phyloP scores from a whole-genome alignment of 37 sponge, comb jelly and placozoan species.

The Geodia barretti region DNA sequence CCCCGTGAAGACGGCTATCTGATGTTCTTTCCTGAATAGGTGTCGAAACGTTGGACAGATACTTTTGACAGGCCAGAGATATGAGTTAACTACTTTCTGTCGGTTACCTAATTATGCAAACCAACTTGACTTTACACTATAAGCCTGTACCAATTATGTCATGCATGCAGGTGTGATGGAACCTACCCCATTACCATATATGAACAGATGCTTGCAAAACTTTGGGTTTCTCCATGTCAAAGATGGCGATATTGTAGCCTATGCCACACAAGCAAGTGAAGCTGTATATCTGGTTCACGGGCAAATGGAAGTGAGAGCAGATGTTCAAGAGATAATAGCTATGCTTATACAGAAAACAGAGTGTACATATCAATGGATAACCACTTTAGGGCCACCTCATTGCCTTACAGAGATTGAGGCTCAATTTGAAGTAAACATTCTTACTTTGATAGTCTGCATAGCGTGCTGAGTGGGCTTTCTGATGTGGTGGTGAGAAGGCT shows the following conservation, averaged over 20 bases:
- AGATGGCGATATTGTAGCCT: slow-evolving; percentile 30
- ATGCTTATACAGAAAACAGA: slow-evolving; percentile 1
- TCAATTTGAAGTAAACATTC: slow-evolving; percentile 62
- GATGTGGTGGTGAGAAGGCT: slow-evolving; percentile 18
- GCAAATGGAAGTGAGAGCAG: not conserved
- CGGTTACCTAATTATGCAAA: too few species aligned
- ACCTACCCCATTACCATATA: not conserved
- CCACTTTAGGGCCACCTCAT: not conserved
- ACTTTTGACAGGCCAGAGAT: too few species aligned
- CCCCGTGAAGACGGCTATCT: too few species aligned
- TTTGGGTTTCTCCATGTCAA: slow-evolving; percentile 12
- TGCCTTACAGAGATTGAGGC: slow-evolving; percentile 4
- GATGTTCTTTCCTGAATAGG: too few species aligned
- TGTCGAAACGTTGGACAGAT: too few species aligned
- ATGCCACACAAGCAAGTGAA: slow-evolving; percentile 70
- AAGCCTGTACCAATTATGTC: too few species aligned
- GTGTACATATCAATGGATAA: slow-evolving; percentile 21
- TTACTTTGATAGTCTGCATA: slow-evolving; percentile 58
- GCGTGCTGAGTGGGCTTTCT: slow-evolving; percentile 31
- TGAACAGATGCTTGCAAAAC: not conserved
- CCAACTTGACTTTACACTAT: too few species aligned
- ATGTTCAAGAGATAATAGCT: slow-evolving; percentile 29
- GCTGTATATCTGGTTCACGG: not conserved
- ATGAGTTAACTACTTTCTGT: too few species aligned
- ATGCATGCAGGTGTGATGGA: slow-evolving; percentile 12